Percentiles rank a stretch among this genome's conserved stretches.
Evolutionary conservation across 1,140 invertebrate genomes (phyloP).

Genomic region (Pentalonia nigronervosa): DNA sequence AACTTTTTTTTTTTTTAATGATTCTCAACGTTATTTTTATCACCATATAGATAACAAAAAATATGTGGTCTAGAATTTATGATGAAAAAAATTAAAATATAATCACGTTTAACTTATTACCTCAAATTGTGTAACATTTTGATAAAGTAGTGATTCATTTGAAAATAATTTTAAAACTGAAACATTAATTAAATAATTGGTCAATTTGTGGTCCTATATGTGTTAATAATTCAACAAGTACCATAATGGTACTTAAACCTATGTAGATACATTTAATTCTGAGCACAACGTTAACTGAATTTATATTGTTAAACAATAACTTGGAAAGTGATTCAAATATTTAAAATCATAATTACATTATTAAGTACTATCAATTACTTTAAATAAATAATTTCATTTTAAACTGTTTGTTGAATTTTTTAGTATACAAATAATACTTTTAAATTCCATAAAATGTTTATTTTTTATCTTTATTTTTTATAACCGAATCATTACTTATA

Average conservation of each 20-base stretch:
- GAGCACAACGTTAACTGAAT: neutral
- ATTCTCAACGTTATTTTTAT: neutral
- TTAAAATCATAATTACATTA: neutral
- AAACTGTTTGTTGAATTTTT: neutral
- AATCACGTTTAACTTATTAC: conserved; percentile 20
- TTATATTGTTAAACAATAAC: neutral
- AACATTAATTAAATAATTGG: neutral
- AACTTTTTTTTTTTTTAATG: conserved; percentile 1
- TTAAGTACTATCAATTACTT: neutral
- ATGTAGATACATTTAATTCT: neutral
- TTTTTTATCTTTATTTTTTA: neutral
- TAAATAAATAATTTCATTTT: neutral
- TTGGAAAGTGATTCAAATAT: neutral
- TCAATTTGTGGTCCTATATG: neutral
- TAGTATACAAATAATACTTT: neutral
- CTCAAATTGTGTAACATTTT: conserved; percentile 28
- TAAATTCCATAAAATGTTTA: too few species aligned
- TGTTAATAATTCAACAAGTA: neutral
- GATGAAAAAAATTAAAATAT: neutral
- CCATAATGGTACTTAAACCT: neutral
- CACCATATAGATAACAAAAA: neutral
- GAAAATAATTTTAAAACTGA: conserved; percentile 11
- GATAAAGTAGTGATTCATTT: neutral
- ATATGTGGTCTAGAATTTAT: conserved; percentile 16
- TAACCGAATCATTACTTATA: too few species aligned